phyloP scores from a whole-genome alignment of 2,113 vertebrate species.

The Gavia stellata region DNA sequence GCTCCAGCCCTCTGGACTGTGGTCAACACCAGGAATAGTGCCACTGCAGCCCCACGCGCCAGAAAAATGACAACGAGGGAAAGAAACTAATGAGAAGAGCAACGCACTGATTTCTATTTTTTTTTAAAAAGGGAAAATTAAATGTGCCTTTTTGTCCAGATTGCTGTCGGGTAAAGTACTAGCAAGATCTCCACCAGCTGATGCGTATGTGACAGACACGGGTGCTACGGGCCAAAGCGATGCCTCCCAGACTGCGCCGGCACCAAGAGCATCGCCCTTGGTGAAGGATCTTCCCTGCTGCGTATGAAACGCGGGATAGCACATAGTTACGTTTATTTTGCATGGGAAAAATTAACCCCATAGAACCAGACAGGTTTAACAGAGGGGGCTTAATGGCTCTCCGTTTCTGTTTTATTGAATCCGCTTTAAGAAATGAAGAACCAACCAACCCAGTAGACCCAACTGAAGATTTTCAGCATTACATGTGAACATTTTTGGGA shows the following conservation, averaged over 20 bases:
- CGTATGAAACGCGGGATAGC: fast-evolving
- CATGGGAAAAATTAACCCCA: background rate
- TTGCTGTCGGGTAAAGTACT: background rate
- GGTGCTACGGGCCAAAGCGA: fast-evolving
- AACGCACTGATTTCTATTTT: fast-evolving
- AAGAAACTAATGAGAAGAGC: background rate
- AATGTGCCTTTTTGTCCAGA: background rate
- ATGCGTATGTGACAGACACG: fast-evolving
- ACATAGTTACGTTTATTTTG: background rate
- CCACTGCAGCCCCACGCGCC: background rate
- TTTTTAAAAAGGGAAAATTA: background rate
- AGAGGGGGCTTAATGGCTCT: background rate
- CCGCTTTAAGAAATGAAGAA: background rate
- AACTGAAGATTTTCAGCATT: background rate
- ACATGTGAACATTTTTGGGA: background rate
- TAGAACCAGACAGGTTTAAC: background rate
- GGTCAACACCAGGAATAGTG: background rate
- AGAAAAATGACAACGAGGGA: background rate
- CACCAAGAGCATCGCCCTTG: fast-evolving
- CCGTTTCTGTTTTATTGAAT: background rate
- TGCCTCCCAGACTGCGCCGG: fast-evolving
- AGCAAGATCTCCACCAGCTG: background rate
- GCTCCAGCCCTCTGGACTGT: background rate
- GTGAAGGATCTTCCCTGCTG: background rate
- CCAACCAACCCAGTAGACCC: background rate